Base-by-base conservation (phyloP, 2,888 invertebrate species). In the Melanophora roralis region DNA sequence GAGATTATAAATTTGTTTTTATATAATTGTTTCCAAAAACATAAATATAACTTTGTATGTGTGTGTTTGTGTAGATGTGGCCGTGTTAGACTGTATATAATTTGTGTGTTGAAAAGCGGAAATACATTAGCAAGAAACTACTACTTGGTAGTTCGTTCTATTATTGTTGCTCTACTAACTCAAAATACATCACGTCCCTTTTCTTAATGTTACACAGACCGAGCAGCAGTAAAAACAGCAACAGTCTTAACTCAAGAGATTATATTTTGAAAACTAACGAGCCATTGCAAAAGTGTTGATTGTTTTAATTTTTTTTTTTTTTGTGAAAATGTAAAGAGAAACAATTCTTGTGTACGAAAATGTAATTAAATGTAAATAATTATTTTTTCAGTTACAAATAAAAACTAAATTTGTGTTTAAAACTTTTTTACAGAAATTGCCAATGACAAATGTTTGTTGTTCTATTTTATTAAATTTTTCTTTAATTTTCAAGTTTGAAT, bases 111-210 rank as follows among this genome's bases (percentile, higher is more conserved):
- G 60, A 59, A 73, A 47, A 65, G 53, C 78, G 78, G 78, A 79
- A 79, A 74, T 74, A 69, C 78, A 79, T 79, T 79, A 79, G 55
- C n/a, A 78, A 36, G 73, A 62, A 78, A 73, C 51, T 65, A 69
- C 68, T 45, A 49, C 60, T 78, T 27, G 64, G 64, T 55, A 43
- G 27, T 67, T 59, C 51, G 27, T 67, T 59, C 51, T 36, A 51
- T 43, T 51, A 7, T 36, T 57, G 40, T 23, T 67, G 0, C 36
- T 9, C 38, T 19, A 27, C 27, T 27, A 27, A 27, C 6, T 27
- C 6, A 27, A 27, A 14, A 12, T 23, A 9, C 14, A 4, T 34
- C 2, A 45, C 34, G 67, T 55, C 55, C 47, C 19, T 59, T 69
- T 59, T 69, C 27, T 12, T 49, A 47, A 40, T 45, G 49, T 40